Evolutionary conservation across 2,113 vertebrate species (phyloP), one percentile per base, ranked within the genome.

Genomic region (Oceanodroma tethys): DNA sequence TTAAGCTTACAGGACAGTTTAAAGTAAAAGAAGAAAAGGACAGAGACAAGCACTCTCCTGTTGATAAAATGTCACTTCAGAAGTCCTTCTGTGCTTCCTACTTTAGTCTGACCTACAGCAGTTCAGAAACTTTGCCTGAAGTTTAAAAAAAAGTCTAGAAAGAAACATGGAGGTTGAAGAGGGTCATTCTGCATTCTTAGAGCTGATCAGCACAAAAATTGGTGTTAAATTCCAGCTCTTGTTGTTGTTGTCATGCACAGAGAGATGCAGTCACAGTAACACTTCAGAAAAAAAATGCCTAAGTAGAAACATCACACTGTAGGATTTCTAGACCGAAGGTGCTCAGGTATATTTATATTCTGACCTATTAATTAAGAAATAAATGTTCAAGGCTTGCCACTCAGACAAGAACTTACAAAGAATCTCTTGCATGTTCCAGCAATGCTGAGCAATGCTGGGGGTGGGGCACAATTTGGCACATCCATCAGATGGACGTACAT

Each of bases 21-120:
- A 84, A 90, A 95, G 55, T 43, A 96, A 88, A 97, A 94, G 42
- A 94, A 93, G 40, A 92, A 80, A 95, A 81, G 20, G 58, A 92
- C 50, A 56, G 70, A 95, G 73, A 78, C 22, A 73, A 36, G 34
- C 22, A 68, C 62, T 94, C 62, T 92, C 36, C 74, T 70, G 86
- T 88, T 96, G 85, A 84, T 58, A 80, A 45, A 90, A 81, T 60
- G 70, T 30, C 32, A 68, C 95, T 94, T 93, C 21, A 74, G 67
- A 92, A 93, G 66, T 70, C 56, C 55, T 79, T 90, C 86, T 88
- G 26, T 72, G 74, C 60, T 95, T 93, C 83, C 13, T 91, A 56
- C 68, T 80, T 73, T 47, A 89, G 55, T 53, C 50, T 88, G 81
- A 88, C 25, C 62, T 88, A 47, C 12, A 53, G 36, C 36, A 93